phyloP scores from a whole-genome alignment of 2,888 invertebrate species.

The Netelia virgata region DNA sequence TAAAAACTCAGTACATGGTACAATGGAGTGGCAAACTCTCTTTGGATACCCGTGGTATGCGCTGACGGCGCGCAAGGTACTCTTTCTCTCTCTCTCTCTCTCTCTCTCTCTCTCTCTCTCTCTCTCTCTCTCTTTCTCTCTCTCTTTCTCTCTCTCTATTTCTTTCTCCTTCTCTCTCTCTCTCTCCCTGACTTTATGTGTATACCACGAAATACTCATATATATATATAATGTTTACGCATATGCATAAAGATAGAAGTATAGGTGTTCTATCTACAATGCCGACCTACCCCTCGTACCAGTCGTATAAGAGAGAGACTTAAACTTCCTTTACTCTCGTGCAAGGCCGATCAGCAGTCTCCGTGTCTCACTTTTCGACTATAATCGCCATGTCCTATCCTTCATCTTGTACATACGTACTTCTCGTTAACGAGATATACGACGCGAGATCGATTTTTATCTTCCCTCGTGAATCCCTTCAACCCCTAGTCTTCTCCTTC shows the following conservation, averaged over 20 bases:
- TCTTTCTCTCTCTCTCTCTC: constrained; percentile 26
- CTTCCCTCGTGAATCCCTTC: background rate
- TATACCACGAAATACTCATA: constrained; percentile 1
- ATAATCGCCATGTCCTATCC: background rate
- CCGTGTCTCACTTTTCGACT: constrained; percentile 30
- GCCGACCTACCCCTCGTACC: constrained; percentile 69
- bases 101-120: background rate
- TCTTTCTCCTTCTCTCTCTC: background rate
- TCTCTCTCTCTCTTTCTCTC: constrained; percentile 27
- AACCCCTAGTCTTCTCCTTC: background rate
- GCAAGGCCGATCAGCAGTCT: constrained; percentile 53
- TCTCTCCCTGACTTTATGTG: constrained; percentile 20
- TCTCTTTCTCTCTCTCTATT: constrained; percentile 6
- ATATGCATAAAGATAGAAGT: constrained; percentile 55
- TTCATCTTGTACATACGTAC: constrained; percentile 23
- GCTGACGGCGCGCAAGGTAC: constrained; percentile 68
- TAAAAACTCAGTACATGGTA: constrained; percentile 82
- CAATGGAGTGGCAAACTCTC: constrained; percentile 82
- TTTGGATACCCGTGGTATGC: constrained; percentile 73
- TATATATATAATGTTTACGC: constrained; percentile 57
- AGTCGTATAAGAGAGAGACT: constrained; percentile 60
- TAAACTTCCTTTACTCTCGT: constrained; percentile 64
- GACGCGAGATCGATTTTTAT: constrained; percentile 8
- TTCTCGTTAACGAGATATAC: constrained; percentile 41
- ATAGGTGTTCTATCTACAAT: constrained; percentile 66